phyloP scores from a whole-genome alignment of 2,113 vertebrate genomes.

The Apodemus sylvaticus region DNA sequence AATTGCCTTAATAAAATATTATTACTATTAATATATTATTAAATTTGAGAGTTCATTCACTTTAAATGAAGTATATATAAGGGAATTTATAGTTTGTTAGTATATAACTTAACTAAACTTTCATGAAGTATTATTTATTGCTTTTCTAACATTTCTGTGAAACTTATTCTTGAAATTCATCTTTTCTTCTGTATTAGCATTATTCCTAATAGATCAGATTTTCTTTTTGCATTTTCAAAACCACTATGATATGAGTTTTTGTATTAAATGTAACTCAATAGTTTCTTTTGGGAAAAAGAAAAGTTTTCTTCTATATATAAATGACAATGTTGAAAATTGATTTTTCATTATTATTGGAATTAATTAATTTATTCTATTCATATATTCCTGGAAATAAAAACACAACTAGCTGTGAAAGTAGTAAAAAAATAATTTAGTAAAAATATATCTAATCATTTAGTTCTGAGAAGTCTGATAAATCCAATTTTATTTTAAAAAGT shows the following conservation, averaged over 20 bases:
- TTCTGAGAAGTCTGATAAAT: background rate
- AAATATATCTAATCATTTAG: background rate
- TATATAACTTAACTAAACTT: background rate
- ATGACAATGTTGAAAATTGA: background rate
- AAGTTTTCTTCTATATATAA: background rate
- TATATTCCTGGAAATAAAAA: background rate
- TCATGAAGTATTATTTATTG: background rate
- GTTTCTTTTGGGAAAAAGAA: background rate
- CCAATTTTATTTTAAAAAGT: background rate
- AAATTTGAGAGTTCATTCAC: background rate
- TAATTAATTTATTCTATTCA: background rate
- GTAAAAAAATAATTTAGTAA: background rate
- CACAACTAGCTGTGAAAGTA: background rate
- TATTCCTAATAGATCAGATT: background rate
- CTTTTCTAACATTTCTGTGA: background rate
- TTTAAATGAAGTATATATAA: background rate
- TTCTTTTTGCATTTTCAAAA: background rate
- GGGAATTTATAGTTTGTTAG: background rate
- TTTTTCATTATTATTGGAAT: background rate
- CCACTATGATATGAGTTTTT: background rate
- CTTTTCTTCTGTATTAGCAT: background rate
- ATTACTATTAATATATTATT: background rate
- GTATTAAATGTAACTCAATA: background rate
- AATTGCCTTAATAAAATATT: background rate
- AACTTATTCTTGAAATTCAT: background rate